Conservation (phyloP, 2,797 vertebrate species). For the Enteromius thamalakanensis region DNA sequence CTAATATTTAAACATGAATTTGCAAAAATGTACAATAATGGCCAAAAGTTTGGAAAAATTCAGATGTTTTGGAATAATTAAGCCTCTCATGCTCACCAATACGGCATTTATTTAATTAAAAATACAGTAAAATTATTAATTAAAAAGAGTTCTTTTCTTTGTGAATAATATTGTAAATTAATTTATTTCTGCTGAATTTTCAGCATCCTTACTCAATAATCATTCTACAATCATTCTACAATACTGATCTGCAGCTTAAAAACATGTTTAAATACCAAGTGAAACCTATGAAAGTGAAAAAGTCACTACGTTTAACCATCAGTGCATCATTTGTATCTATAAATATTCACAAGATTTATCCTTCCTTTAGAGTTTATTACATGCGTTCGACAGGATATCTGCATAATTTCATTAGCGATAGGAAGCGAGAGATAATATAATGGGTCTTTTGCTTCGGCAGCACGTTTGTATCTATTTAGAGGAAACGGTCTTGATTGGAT, state of each 20-base stretch:
- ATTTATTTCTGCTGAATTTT: not conserved
- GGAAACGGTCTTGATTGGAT: not conserved
- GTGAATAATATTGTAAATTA: not conserved
- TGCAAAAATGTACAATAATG: not conserved
- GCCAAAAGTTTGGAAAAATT: not conserved
- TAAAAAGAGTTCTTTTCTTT: not conserved
- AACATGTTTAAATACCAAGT: not conserved
- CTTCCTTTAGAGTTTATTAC: slow-evolving; percentile 2
- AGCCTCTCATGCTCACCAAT: not conserved
- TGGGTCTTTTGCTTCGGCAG: not conserved
- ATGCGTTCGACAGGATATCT: not conserved
- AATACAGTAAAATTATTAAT: not conserved
- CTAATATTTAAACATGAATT: not conserved
- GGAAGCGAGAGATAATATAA: slow-evolving; percentile 21
- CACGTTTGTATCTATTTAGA: not conserved
- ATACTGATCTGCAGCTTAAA: not conserved
- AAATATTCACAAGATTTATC: not conserved
- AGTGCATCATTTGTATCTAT: not conserved
- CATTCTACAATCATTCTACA: not conserved
- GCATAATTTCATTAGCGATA: not conserved
- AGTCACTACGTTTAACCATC: not conserved
- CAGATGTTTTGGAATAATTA: not conserved
- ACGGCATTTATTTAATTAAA: not conserved
- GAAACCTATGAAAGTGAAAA: not conserved
- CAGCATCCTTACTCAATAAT: not conserved